Base-by-base conservation (phyloP, 2,888 invertebrate species). In the Mechanitis messenoides region DNA sequence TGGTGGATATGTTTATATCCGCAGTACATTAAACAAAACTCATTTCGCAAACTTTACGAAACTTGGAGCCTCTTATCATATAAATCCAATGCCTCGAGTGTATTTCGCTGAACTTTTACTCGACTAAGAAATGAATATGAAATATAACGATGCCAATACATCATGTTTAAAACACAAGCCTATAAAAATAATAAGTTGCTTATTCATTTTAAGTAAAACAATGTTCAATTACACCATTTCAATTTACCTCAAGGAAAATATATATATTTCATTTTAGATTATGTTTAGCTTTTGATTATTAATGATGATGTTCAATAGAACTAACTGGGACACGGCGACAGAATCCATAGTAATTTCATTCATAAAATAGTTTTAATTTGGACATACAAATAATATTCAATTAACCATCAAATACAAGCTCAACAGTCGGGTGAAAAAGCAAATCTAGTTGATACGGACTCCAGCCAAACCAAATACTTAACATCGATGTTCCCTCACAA, bases 1-100 rank as follows among this genome's bases (percentile, higher is more conserved):
- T 31, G 31, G 50, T 9, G 31, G 9, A 31, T 50, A 31, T 50
- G 31, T 50, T 50, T 58, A 42, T 11, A 31, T 55, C 12, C 55
- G 38, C 33, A 58, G 60, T 53, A 63, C 50, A 61, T 63, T 56
- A 64, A 59, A 64, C 61, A 61, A 64, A 64, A 64, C 64, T 64
- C 64, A 61, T 61, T 60, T 59, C 56, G 56, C 33, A 45, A 60
- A 59, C 42, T 63, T 59, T 35, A 7, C 12, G n/a, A 20, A 63
- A 59, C 42, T 59, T 59, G 35, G 46, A 54, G 59, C 56, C 28
- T 53, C 58, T 63, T 63, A 59, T 59, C 56, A 59, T 60, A 63
- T 60, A 63, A 62, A 59, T 63, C 62, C 53, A 53, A 33, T 45
- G 58, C 53, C 59, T 63, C 53, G 54, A 63, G 59, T 55, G 59